A percentile compares a stretch with the other conserved stretches of the same genome.
Evolutionary conservation across 2,888 invertebrate species (phyloP).

Genomic region (Macaria liturata): DNA sequence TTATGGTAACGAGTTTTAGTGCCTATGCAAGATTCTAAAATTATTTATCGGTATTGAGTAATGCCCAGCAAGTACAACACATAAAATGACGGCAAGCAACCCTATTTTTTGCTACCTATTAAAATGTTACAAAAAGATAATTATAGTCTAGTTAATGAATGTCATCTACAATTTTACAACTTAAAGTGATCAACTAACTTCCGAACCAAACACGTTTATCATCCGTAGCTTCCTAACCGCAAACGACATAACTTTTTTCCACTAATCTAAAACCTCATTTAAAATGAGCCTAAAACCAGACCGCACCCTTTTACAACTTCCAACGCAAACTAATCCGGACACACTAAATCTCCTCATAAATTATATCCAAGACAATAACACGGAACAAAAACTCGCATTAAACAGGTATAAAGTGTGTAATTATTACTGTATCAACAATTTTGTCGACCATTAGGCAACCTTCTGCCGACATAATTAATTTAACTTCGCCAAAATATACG

Average conservation of each 20-base stretch:
- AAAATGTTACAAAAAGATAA: too few relatives aligned
- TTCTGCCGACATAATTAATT: slow-evolving; percentile 57
- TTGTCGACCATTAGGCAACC: slow-evolving; percentile 52
- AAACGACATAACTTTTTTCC: slow-evolving; percentile 7
- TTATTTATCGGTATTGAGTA: too few relatives aligned
- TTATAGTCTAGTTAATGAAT: too few relatives aligned
- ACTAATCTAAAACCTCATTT: slow-evolving; percentile 9
- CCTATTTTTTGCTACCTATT: too few relatives aligned
- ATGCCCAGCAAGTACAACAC: too few relatives aligned
- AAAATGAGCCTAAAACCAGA: too few relatives aligned
- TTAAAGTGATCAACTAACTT: too few relatives aligned
- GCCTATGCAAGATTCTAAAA: too few relatives aligned
- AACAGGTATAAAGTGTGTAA: slow-evolving; percentile 43
- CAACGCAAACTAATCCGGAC: slow-evolving; percentile 15
- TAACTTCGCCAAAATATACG: slow-evolving; percentile 49
- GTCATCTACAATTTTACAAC: too few relatives aligned
- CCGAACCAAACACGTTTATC: too few relatives aligned
- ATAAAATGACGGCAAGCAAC: too few relatives aligned
- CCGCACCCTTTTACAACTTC: slow-evolving; percentile 7
- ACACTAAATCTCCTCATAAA: slow-evolving; percentile 18
- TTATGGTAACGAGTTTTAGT: too few relatives aligned
- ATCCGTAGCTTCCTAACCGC: background rate
- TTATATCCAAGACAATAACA: slow-evolving; percentile 41
- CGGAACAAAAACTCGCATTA: slow-evolving; percentile 50
- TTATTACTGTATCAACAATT: slow-evolving; percentile 60